A percentile compares a stretch with the other conserved stretches of the same genome.
Evolutionary conservation across 2,888 invertebrate species (phyloP).

Genomic region (Homarus gammarus): DNA sequence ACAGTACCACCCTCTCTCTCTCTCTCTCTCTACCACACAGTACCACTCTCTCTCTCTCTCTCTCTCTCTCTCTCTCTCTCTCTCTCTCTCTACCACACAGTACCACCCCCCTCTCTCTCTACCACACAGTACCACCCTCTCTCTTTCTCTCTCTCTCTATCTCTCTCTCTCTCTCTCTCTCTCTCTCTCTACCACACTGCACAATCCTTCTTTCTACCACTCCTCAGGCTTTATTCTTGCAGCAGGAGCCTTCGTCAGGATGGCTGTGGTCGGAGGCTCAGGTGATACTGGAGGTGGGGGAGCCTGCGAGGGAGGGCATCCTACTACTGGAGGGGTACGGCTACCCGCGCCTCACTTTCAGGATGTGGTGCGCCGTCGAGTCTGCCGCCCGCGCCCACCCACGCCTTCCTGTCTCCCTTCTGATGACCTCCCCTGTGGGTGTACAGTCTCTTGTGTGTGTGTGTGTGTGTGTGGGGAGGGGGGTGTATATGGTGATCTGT

Average conservation of each 20-base stretch:
- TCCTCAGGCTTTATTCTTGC: too few species aligned
- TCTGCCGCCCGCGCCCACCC: constrained; percentile 65
- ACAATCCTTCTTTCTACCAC: neutral
- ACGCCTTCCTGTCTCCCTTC: constrained; percentile 43
- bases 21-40: neutral
- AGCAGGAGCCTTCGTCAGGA: neutral
- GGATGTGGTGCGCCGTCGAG: constrained; percentile 75
- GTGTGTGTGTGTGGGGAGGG: too few species aligned
- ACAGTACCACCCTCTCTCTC: constrained; percentile 8
- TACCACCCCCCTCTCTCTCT: constrained; percentile 8
- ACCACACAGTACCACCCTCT: neutral
- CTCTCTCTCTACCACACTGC: constrained; percentile 12
- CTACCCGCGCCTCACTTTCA: constrained; percentile 32
- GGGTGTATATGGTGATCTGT: too few species aligned
- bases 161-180: constrained; percentile 25
- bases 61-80: neutral
- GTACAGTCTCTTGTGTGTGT: neutral
- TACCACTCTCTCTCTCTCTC: neutral
- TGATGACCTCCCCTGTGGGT: constrained; percentile 61
- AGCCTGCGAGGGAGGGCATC: constrained; percentile 9
- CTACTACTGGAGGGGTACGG: constrained; percentile 71
- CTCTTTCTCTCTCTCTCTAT: constrained; percentile 17
- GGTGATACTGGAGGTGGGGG: neutral
- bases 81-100: constrained; percentile 7
- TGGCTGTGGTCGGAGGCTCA: neutral